Evolutionary conservation across 2,888 invertebrate genomes (phyloP).

Genomic region (Thysanoteuthis rhombus): DNA sequence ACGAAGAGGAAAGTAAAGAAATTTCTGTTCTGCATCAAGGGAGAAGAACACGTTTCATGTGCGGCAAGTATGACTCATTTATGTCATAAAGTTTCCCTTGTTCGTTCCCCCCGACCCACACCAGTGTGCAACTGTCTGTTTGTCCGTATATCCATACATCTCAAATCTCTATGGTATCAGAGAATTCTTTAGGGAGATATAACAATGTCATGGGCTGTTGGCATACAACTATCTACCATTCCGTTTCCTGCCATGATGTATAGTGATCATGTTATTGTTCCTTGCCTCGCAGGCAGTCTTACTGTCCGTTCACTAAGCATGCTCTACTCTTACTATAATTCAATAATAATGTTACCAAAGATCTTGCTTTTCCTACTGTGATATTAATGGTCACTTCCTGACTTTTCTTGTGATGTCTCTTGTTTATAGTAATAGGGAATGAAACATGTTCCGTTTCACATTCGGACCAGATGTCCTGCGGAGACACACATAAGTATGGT

Average conservation of each 20-base stretch:
- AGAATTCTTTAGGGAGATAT: neutral
- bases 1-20: neutral
- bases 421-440: neutral
- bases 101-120: neutral
- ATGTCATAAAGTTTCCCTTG: neutral
- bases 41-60: neutral
- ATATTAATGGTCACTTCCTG: neutral
- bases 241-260: neutral
- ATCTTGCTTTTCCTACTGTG: neutral
- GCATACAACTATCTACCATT: neutral
- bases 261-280: neutral
- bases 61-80: neutral
- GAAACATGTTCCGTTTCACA: no score
- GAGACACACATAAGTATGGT: no score
- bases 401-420: neutral
- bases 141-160: neutral
- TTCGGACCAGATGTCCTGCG: no score
- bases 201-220: neutral
- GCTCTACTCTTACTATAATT: neutral
- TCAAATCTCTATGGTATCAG: neutral
- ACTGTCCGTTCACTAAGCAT: neutral
- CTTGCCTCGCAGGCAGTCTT: neutral
- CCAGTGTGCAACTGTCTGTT: neutral
- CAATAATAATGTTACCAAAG: neutral
- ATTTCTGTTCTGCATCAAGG: neutral